A percentile compares a stretch with the other conserved stretches of the same genome.
These are phyloP conservation scores for Silurus lanzhouensis DNA, from an alignment of 2,797 vertebrate genomes.

Conservation along the genomic window DNA sequence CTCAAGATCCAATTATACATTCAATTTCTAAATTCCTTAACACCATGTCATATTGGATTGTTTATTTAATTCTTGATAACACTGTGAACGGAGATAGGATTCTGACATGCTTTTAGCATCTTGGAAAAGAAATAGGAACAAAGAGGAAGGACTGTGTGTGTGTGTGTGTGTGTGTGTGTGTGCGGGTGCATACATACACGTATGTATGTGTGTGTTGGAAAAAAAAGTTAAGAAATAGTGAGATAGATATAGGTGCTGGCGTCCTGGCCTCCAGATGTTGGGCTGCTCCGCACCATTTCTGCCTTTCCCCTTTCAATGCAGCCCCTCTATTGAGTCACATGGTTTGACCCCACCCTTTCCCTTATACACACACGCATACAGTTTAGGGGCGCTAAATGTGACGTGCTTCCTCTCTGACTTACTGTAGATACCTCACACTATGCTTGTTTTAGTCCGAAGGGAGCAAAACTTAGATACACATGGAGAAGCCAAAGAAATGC, in stretches of 20 bases:
- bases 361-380: not conserved
- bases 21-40: not conserved
- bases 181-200: not conserved
- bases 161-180: not conserved
- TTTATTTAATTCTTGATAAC: not conserved
- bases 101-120: not conserved
- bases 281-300: slow-evolving; percentile 69
- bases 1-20: not conserved
- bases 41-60: not conserved
- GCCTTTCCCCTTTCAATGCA: slow-evolving; percentile 48
- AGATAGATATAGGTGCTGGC: not conserved
- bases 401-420: not conserved
- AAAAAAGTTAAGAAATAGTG: not conserved
- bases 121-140: not conserved
- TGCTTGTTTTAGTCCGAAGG: not conserved
- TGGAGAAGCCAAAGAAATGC: not conserved
- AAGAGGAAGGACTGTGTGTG: not conserved
- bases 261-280: slow-evolving; percentile 70
- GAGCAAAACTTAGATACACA: not conserved
- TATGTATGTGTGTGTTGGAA: not conserved
- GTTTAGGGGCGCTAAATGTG: not conserved
- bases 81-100: not conserved
- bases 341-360: slow-evolving; percentile 1
- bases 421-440: not conserved
- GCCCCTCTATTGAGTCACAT: slow-evolving; percentile 4